Evolutionary conservation across 2,888 invertebrate genomes (phyloP).

Genomic region (Leucania comma): DNA sequence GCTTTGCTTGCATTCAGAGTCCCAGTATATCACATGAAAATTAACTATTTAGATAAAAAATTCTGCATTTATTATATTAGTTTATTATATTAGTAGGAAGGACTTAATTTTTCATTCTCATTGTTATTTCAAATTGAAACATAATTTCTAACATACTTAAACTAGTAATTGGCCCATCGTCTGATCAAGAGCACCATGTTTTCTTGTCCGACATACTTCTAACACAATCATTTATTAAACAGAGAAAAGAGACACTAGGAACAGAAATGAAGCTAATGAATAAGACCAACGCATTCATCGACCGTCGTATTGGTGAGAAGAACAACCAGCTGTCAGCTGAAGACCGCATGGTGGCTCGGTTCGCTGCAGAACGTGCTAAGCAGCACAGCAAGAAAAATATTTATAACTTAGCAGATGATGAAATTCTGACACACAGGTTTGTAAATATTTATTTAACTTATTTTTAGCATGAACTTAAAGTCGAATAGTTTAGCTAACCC

Average conservation of each 20-base stretch:
- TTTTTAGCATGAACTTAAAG: not conserved
- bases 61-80: too few species aligned
- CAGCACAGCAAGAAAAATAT: slow-evolving; percentile 92
- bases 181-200: too few species aligned
- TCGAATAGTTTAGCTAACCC: too few species aligned
- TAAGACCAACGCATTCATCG: slow-evolving; percentile 96
- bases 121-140: too few species aligned
- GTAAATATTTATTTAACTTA: not conserved
- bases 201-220: too few species aligned
- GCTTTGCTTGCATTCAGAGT: too few species aligned
- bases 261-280: slow-evolving; percentile 95
- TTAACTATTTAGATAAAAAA: too few species aligned
- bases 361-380: slow-evolving; percentile 94
- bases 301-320: slow-evolving; percentile 97
- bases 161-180: too few species aligned
- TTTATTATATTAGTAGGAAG: too few species aligned
- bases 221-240: slow-evolving; percentile 40
- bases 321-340: slow-evolving; percentile 93
- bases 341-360: slow-evolving; percentile 95
- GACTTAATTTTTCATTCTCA: too few species aligned
- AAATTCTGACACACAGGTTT: slow-evolving; percentile 95
- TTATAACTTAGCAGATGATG: slow-evolving; percentile 97
- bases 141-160: too few species aligned
- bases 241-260: slow-evolving; percentile 96
- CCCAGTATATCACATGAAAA: too few species aligned